Evolutionary conservation across 2,113 vertebrate genomes (phyloP).

Genomic region (Mionectes macconnelli): DNA sequence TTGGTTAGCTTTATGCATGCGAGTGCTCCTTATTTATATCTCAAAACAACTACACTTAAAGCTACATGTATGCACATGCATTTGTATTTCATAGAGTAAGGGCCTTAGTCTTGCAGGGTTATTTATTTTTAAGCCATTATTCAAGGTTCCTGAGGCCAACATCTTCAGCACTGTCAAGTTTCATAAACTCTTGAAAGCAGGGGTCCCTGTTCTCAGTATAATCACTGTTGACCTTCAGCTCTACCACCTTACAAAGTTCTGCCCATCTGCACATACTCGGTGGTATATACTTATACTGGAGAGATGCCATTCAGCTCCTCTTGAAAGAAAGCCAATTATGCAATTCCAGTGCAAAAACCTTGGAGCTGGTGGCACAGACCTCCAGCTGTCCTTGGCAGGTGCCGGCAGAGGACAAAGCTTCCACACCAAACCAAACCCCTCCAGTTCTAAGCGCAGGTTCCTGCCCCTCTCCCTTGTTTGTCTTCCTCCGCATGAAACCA

Average conservation of each 20-base stretch:
- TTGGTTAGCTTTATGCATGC: background rate
- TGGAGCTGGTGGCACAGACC: accelerated
- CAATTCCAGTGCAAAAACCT: background rate
- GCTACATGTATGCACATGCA: accelerated
- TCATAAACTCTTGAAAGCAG: background rate
- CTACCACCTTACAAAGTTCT: background rate
- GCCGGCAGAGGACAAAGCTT: background rate
- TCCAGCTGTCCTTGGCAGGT: background rate
- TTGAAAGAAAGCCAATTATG: background rate
- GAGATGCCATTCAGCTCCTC: background rate
- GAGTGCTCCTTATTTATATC: background rate
- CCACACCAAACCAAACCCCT: background rate
- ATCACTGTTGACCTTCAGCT: background rate
- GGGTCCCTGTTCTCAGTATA: background rate
- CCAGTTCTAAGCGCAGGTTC: background rate
- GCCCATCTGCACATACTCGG: background rate
- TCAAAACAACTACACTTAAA: background rate
- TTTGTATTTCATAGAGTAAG: background rate
- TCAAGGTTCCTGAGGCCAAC: background rate
- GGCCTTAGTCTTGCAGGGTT: background rate
- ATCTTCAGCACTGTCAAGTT: background rate
- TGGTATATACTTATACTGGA: accelerated
- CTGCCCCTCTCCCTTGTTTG: background rate
- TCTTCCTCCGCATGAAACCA: background rate
- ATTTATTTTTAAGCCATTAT: background rate